Base-by-base conservation (phyloP, 2,113 vertebrate genomes). In the Boleophthalmus pectinirostris region DNA sequence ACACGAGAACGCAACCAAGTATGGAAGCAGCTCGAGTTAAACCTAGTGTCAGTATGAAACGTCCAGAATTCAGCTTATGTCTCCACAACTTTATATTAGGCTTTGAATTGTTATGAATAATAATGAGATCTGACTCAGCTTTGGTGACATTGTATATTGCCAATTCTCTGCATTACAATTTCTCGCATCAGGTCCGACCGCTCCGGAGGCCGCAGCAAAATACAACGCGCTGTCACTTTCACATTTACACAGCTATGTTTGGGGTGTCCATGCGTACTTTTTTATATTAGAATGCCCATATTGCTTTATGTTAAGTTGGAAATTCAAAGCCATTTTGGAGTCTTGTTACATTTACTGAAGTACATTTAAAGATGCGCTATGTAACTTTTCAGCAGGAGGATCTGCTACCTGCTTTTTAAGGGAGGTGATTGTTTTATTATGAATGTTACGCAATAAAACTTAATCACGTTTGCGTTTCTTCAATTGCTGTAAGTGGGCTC, bases 21-120 rank as follows among this genome's bases (percentile, higher is more conserved):
- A 15, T 15, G 23, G 23, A 25, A n/a, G 21, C 20, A 16, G 20
- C 53, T 16, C 5, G 24, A 58, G 21, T 58, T 24, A 23, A 58
- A 24, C 21, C 12, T 10, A 18, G 13, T 15, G 13, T 23, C 56
- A 58, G 14, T 58, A 25, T 6, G 13, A 58, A 25, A 58, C 20
- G n/a, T 54, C 21, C 1, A 58, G 15, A 58, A 25, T 24, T 20
- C 49, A 11, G 8, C 21, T 21, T 12, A 23, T 23, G 25, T 3
- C 25, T 20, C 15, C 25, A 18, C 24, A 33, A 33, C 58, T 61
- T 61, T 18, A 33, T 33, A 61, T 33, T 61, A 61, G 15, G 58
- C 58, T 18, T 61, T 18, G 29, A 33, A 61, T 10, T 33, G 58
- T 61, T 10, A 61, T 61, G 58, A 61, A 61, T 61, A 61, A 61